A percentile compares a stretch with the other conserved stretches of the same genome.
These are phyloP conservation scores for Thaumetopoea pityocampa DNA, from an alignment of 1,140 invertebrate species.

Conservation along the genomic window DNA sequence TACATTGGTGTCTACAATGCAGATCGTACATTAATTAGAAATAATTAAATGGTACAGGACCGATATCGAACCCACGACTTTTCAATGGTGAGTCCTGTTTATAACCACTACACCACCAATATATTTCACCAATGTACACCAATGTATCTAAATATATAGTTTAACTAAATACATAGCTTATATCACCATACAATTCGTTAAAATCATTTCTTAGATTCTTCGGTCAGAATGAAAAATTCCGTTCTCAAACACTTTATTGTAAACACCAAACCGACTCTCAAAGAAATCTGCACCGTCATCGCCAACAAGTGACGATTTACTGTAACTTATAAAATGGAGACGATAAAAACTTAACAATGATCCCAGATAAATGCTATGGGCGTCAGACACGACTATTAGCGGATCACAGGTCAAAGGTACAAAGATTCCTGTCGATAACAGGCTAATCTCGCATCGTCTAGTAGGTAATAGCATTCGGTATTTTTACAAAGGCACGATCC, in stretches of 20 bases:
- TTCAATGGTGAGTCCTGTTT: too few species aligned
- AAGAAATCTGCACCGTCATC: conserved; percentile 9
- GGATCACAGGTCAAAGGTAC: conserved; percentile 60
- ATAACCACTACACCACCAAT: too few species aligned
- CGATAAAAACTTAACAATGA: conserved; percentile 42
- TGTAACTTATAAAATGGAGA: conserved; percentile 6
- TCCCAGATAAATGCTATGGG: conserved; percentile 39
- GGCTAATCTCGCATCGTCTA: conserved; percentile 28
- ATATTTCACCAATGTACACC: too few species aligned
- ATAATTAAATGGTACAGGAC: too few species aligned
- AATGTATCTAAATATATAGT: too few species aligned
- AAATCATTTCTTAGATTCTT: too few species aligned
- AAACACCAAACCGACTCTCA: not conserved
- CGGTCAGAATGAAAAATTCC: not conserved
- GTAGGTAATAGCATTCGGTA: conserved; percentile 20
- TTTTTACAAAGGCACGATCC: conserved; percentile 16
- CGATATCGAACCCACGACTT: too few species aligned
- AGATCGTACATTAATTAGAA: too few species aligned
- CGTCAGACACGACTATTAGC: conserved; percentile 57
- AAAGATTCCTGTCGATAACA: conserved; percentile 52
- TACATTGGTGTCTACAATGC: too few species aligned
- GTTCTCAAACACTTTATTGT: not conserved
- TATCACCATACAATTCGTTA: too few species aligned
- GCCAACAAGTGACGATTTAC: conserved; percentile 10
- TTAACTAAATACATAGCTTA: too few species aligned